Conservation (phyloP, 2,888 invertebrate species). For the Hirtodrosophila duncani region DNA sequence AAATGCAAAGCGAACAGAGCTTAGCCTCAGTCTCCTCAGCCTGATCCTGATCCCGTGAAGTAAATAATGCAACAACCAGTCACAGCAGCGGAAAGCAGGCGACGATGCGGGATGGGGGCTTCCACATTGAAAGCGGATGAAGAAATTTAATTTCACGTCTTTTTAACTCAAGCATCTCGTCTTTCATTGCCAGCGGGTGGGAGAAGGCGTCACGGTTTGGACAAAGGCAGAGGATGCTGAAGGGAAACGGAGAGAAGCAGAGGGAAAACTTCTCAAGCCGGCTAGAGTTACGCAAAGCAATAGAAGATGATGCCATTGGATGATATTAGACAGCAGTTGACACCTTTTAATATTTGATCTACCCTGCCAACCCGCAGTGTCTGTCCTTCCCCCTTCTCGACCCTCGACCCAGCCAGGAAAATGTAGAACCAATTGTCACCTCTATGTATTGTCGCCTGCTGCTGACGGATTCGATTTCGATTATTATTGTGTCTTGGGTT, state of each 20-base stretch:
- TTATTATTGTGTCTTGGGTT: slow-evolving; percentile 59
- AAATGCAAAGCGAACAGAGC: slow-evolving; percentile 44
- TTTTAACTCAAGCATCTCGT: slow-evolving; percentile 58
- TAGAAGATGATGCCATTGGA: slow-evolving; percentile 14
- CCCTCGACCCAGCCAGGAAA: slow-evolving; percentile 13
- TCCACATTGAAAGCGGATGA: slow-evolving; percentile 59
- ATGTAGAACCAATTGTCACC: slow-evolving; percentile 29
- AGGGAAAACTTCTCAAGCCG: slow-evolving; percentile 5
- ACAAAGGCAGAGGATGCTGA: not conserved
- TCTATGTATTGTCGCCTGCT: slow-evolving; percentile 47
- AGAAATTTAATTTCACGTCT: slow-evolving; percentile 76
- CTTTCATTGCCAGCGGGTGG: slow-evolving; percentile 32
- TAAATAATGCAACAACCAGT: slow-evolving; percentile 63
- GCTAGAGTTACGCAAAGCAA: slow-evolving; percentile 24
- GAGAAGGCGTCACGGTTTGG: not conserved
- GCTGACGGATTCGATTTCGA: slow-evolving; percentile 64
- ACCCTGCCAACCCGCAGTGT: slow-evolving; percentile 7
- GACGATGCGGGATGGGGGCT: not conserved
- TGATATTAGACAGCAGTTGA: slow-evolving; percentile 49
- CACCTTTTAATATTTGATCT: slow-evolving; percentile 54
- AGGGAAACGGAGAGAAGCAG: slow-evolving; percentile 1
- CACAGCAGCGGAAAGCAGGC: not conserved
- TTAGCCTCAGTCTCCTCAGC: too few relatives aligned
- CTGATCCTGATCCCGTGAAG: slow-evolving; percentile 68
- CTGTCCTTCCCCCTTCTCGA: slow-evolving; percentile 4